Percentiles rank a stretch among this genome's conserved stretches.
These are phyloP conservation scores for Saguinus imperator DNA, from an alignment of 2,113 vertebrate species.

Conservation along the genomic window DNA sequence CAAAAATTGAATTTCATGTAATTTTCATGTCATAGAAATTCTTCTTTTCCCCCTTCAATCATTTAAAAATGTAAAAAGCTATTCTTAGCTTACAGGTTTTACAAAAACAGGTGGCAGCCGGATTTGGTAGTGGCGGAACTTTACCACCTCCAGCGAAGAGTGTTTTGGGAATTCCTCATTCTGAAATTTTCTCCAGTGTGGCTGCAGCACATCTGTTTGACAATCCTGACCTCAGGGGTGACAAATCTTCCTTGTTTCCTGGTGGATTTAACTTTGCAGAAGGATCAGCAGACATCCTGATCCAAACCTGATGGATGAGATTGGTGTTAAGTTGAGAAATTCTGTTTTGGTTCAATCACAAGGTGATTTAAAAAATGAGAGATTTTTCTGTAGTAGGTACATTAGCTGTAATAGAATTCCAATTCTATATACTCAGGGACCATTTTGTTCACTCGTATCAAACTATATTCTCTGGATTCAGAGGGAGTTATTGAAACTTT, in stretches of 20 bases:
- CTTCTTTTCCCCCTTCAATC: not conserved
- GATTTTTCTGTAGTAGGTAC: not conserved
- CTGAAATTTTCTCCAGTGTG: not conserved
- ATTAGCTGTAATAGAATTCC: not conserved
- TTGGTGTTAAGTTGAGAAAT: not conserved
- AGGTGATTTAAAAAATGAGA: not conserved
- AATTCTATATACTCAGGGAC: not conserved
- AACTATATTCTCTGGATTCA: not conserved
- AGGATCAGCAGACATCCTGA: not conserved
- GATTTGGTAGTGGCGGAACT: not conserved
- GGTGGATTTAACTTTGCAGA: not conserved
- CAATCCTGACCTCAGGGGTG: not conserved
- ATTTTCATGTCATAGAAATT: not conserved
- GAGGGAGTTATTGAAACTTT: not conserved
- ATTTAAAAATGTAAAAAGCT: not conserved
- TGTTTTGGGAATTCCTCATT: not conserved
- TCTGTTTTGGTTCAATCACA: not conserved
- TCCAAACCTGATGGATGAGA: not conserved
- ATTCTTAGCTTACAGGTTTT: not conserved
- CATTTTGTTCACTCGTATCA: not conserved
- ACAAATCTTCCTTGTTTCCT: not conserved
- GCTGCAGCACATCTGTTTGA: accelerated
- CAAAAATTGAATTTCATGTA: not conserved
- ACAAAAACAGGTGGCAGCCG: not conserved
- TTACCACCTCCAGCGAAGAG: not conserved